Evolutionary conservation across 2,888 invertebrate genomes (phyloP).

Genomic region (Cryptus armator): DNA sequence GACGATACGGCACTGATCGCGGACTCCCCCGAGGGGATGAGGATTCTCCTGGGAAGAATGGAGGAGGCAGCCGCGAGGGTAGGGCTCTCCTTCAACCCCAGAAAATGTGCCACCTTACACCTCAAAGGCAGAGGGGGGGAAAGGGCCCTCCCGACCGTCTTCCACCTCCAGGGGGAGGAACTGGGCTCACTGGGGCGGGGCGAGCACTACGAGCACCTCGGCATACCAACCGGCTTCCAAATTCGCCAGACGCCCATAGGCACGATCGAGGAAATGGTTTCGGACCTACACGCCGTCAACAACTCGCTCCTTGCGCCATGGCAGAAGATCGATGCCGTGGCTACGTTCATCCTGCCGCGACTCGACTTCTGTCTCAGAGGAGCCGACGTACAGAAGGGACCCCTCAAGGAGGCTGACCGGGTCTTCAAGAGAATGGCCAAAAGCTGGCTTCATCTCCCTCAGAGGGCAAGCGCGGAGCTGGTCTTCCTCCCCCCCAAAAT

Average conservation of each 20-base stretch:
- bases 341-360: conserved; percentile 75
- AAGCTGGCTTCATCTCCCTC: conserved; percentile 77
- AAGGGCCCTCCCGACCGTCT: conserved; percentile 54
- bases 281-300: conserved; percentile 63
- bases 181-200: conserved; percentile 67
- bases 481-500: conserved; percentile 71
- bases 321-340: conserved; percentile 68
- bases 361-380: conserved; percentile 76
- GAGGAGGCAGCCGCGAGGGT: conserved; percentile 43
- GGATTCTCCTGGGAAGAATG: conserved; percentile 10
- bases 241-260: conserved; percentile 70
- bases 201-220: conserved; percentile 77
- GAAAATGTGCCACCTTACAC: conserved; percentile 39
- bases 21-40: conserved; percentile 69
- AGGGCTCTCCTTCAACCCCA: conserved; percentile 76
- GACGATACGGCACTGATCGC: conserved; percentile 56
- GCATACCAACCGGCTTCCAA: conserved; percentile 76
- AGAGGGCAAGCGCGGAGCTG: conserved; percentile 75
- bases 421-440: conserved; percentile 70
- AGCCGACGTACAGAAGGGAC: conserved; percentile 70
- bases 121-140: conserved; percentile 61
- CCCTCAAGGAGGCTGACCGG: conserved; percentile 72
- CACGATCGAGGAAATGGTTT: conserved; percentile 66
- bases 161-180: conserved; percentile 68
- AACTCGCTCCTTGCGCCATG: conserved; percentile 66